phyloP scores from a whole-genome alignment of 2,888 invertebrate species.

The Carpatolechia fugitivella region DNA sequence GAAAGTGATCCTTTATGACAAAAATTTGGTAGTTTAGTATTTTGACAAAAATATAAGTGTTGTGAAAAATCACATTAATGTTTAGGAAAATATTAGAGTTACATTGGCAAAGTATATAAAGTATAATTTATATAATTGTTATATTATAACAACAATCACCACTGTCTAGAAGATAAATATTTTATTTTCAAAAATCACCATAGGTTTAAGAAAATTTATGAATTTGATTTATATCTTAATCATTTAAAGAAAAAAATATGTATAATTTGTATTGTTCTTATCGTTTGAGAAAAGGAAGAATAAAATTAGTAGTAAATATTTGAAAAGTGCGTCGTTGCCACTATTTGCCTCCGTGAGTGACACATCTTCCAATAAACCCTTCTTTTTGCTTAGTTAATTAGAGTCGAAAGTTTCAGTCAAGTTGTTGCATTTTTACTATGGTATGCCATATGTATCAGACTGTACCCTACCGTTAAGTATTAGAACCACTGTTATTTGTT shows the following conservation, averaged over 20 bases:
- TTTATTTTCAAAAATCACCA: slow-evolving; percentile 3
- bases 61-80: slow-evolving; percentile 13
- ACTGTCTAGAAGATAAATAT: slow-evolving; percentile 35
- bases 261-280: too few species aligned
- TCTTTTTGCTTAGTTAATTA: too few species aligned
- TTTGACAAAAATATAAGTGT: background rate
- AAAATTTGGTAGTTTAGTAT: slow-evolving; percentile 1
- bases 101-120: background rate
- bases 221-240: background rate
- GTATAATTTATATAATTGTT: background rate
- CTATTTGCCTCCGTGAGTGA: too few species aligned
- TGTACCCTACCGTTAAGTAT: too few species aligned
- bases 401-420: background rate
- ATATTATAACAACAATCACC: slow-evolving; percentile 25
- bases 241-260: background rate
- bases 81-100: background rate
- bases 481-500: too few species aligned
- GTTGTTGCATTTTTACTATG: slow-evolving; percentile 1
- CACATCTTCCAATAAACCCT: too few species aligned
- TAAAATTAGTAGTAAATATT: too few species aligned
- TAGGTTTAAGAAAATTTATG: background rate
- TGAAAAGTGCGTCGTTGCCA: too few species aligned
- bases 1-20: slow-evolving; percentile 9
- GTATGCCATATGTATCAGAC: background rate
- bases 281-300: too few species aligned